These are phyloP conservation scores for Rhabdomys pumilio DNA, from an alignment of 2,797 vertebrate genomes.

Conservation along the genomic window DNA sequence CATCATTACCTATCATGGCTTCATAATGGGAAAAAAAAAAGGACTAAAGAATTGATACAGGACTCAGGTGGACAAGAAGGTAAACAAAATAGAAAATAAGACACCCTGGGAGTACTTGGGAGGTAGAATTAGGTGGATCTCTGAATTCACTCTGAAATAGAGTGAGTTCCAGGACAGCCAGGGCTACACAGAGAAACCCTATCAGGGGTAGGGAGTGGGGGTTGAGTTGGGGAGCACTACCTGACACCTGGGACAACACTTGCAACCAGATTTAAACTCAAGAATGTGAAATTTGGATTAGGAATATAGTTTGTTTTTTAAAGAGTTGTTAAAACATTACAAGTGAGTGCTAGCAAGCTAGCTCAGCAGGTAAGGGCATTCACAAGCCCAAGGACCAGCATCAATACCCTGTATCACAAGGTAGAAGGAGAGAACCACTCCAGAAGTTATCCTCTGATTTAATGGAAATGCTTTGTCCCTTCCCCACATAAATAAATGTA, in stretches of 20 bases:
- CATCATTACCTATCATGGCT: background rate
- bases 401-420: background rate
- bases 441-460: background rate
- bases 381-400: background rate
- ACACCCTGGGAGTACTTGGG: background rate
- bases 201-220: background rate
- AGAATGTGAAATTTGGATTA: constrained; percentile 17
- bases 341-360: background rate
- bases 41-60: constrained; percentile 5
- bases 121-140: background rate
- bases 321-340: constrained; percentile 43
- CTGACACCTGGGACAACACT: background rate
- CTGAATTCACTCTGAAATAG: background rate
- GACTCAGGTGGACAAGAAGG: constrained; percentile 27
- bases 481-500: background rate
- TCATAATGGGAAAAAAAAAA: constrained; percentile 32
- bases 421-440: background rate
- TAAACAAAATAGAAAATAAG: constrained; percentile 41
- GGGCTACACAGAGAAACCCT: background rate
- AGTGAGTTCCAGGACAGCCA: background rate
- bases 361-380: background rate
- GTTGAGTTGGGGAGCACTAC: too few species aligned
- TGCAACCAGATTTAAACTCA: constrained; percentile 47
- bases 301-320: constrained; percentile 23
- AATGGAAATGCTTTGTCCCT: background rate